Conservation (phyloP, 1,140 invertebrate species). For the Drosophila malerkotliana region DNA sequence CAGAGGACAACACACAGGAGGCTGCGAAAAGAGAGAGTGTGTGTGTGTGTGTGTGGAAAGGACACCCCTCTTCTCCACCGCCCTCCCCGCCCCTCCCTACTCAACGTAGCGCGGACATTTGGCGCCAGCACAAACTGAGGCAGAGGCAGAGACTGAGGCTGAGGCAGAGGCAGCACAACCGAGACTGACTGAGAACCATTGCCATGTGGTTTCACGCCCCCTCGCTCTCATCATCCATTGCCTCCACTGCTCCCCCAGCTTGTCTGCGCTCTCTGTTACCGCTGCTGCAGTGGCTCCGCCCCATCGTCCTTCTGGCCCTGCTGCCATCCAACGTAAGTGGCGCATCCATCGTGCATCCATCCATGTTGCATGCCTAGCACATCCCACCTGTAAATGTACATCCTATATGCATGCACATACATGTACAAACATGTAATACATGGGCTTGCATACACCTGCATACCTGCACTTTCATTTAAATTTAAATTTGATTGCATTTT, state of each 20-base stretch:
- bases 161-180: slow-evolving; percentile 20
- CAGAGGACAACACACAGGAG: slow-evolving; percentile 42
- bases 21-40: slow-evolving; percentile 28
- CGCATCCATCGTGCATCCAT: slow-evolving; percentile 13
- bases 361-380: background rate
- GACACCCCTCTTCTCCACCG: background rate
- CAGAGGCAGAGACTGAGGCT: slow-evolving; percentile 32
- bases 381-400: slow-evolving; percentile 5
- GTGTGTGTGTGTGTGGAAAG: background rate
- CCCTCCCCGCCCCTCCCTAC: background rate
- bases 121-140: slow-evolving; percentile 52
- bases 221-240: slow-evolving; percentile 27
- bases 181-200: background rate
- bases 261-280: background rate
- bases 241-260: slow-evolving; percentile 2
- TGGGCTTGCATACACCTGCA: background rate
- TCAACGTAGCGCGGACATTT: slow-evolving; percentile 45
- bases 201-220: slow-evolving; percentile 43
- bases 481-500: slow-evolving; percentile 26
- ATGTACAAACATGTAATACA: no score
- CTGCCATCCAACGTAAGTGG: slow-evolving; percentile 40
- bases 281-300: slow-evolving; percentile 33
- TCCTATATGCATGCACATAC: background rate
- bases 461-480: slow-evolving; percentile 3
- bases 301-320: slow-evolving; percentile 12